Conservation (phyloP, 1,140 invertebrate genomes). For the Portunus trituberculatus region DNA sequence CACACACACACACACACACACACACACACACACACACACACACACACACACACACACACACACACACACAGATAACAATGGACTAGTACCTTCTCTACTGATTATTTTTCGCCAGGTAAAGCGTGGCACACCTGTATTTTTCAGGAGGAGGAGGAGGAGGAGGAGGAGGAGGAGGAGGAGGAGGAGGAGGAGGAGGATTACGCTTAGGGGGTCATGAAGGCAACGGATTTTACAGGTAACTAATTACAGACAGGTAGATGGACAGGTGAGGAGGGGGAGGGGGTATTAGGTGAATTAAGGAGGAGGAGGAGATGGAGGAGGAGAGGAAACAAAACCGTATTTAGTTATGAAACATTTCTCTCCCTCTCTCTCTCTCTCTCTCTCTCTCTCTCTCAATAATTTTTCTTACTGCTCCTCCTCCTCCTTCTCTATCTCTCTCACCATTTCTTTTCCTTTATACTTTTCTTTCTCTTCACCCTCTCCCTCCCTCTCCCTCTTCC, state of each 20-base stretch:
- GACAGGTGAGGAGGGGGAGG: not conserved
- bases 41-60: not conserved
- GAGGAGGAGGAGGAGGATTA: not conserved
- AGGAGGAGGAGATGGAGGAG: not conserved
- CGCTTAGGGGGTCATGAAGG: not conserved
- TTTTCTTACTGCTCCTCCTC: too few species aligned
- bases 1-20: too few species aligned
- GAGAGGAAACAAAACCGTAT: not conserved
- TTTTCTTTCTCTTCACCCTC: too few species aligned
- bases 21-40: too few species aligned
- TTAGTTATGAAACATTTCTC: not conserved
- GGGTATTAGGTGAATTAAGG: not conserved
- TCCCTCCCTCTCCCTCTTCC: too few species aligned
- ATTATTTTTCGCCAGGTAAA: constrained; percentile 35
- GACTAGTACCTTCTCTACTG: not conserved
- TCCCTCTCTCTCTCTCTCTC: constrained; percentile 18
- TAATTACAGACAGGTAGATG: not conserved
- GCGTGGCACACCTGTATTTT: constrained; percentile 24
- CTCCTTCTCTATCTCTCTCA: too few species aligned
- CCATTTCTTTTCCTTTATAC: too few species aligned
- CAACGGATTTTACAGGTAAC: not conserved
- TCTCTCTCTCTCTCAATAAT: not conserved
- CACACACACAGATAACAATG: not conserved
- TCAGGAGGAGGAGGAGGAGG: not conserved
- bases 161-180: not conserved